Evolutionary conservation across 2,888 invertebrate species (phyloP).

Genomic region (Orchesella flavescens): DNA sequence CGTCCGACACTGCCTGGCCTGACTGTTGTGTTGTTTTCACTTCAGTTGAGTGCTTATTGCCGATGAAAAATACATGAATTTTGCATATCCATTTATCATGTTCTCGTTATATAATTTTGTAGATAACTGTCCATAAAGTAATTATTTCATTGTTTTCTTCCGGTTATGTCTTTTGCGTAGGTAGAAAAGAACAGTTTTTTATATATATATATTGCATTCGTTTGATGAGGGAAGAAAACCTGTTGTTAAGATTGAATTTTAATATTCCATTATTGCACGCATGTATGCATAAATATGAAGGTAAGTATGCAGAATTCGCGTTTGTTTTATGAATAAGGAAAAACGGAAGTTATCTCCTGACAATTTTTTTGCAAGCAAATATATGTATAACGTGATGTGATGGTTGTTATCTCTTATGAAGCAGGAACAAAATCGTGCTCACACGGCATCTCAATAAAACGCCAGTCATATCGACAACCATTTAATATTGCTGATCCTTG

Average conservation of each 20-base stretch:
- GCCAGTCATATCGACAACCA: neutral
- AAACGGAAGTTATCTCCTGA: slow-evolving; percentile 30
- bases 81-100: too few species aligned
- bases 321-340: slow-evolving; percentile 1
- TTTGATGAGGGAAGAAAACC: slow-evolving; percentile 1
- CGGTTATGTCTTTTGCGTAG: slow-evolving; percentile 10
- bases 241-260: neutral
- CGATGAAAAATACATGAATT: too few species aligned
- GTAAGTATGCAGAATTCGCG: neutral
- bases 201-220: slow-evolving; percentile 2
- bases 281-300: neutral
- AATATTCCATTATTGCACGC: neutral
- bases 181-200: neutral
- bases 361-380: neutral
- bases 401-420: too few species aligned
- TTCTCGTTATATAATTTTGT: neutral
- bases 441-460: slow-evolving; percentile 3
- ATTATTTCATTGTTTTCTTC: slow-evolving; percentile 29
- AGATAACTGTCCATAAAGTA: neutral
- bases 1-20: too few species aligned
- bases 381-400: too few species aligned
- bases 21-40: too few species aligned
- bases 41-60: too few species aligned
- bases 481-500: neutral
- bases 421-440: too few species aligned